Percentiles rank a stretch among this genome's conserved stretches.
phyloP scores from a whole-genome alignment of 2,113 vertebrate genomes.

The Bettongia penicillata region DNA sequence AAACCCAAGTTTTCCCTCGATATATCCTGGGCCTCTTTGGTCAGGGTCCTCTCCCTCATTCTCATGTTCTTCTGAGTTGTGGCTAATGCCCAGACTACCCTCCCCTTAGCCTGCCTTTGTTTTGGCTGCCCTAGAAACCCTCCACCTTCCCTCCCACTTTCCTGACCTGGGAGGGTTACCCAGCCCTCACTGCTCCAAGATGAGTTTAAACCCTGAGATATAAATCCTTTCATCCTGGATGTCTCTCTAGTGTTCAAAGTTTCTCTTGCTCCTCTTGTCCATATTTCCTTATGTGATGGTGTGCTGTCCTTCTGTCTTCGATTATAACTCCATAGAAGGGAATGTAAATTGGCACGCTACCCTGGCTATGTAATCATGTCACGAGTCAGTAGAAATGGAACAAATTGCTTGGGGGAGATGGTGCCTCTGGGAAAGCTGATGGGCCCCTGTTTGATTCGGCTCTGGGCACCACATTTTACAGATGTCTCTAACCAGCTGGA shows the following conservation, averaged over 20 bases:
- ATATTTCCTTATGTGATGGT: constrained; percentile 43
- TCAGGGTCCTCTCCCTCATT: not conserved
- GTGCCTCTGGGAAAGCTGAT: not conserved
- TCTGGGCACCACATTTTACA: not conserved
- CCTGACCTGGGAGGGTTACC: constrained; percentile 49
- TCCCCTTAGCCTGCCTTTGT: constrained; percentile 50
- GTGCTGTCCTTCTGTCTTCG: not conserved
- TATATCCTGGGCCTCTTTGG: constrained; percentile 31
- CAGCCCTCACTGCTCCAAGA: constrained; percentile 50
- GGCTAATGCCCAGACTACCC: constrained; percentile 14
- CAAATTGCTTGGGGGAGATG: not conserved
- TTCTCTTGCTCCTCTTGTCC: constrained; percentile 51
- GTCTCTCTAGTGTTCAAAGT: constrained; percentile 59
- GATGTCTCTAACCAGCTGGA: not conserved
- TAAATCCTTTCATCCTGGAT: constrained; percentile 63
- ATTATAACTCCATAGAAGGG: not conserved
- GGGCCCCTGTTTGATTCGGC: not conserved
- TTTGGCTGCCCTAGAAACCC: constrained; percentile 51
- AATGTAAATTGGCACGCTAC: not conserved
- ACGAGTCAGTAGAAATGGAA: not conserved
- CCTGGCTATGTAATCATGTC: not conserved
- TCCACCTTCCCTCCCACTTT: constrained; percentile 58
- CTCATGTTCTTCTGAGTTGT: constrained; percentile 26
- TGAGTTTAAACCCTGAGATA: constrained; percentile 51
- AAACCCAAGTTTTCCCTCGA: constrained; percentile 13